Percentiles rank a stretch among this genome's conserved stretches.
phyloP scores from a whole-genome alignment of 2,888 invertebrate species.

The Cephus spinipes region DNA sequence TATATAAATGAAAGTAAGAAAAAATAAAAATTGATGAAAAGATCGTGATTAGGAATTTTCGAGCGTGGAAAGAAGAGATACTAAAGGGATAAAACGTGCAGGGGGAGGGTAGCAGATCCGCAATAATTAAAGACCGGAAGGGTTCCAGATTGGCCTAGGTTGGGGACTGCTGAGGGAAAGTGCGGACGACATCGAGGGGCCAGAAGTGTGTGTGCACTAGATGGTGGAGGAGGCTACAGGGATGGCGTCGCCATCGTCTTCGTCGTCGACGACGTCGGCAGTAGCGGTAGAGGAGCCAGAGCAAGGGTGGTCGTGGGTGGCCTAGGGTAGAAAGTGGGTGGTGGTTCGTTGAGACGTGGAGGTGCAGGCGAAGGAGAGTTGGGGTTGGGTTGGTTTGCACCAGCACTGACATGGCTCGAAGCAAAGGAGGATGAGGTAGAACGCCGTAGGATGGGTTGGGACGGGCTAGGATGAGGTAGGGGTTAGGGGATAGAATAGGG shows the following conservation, averaged over 20 bases:
- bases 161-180: constrained; percentile 45
- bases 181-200: constrained; percentile 43
- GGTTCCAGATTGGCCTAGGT: constrained; percentile 53
- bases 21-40: not conserved
- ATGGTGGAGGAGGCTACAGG: constrained; percentile 37
- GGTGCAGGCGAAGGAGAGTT: constrained; percentile 37
- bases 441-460: not conserved
- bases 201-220: constrained; percentile 22
- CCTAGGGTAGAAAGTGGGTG: constrained; percentile 35
- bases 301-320: constrained; percentile 19
- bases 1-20: not conserved
- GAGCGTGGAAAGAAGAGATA: not conserved
- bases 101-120: not conserved
- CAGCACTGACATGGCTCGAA: constrained; percentile 58
- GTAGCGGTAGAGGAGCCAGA: not conserved
- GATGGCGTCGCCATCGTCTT: constrained; percentile 10
- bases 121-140: constrained; percentile 34
- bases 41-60: not conserved
- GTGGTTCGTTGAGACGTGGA: constrained; percentile 17
- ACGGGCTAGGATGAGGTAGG: not conserved
- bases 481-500: constrained; percentile 27
- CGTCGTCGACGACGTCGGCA: not conserved
- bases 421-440: constrained; percentile 39
- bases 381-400: constrained; percentile 61
- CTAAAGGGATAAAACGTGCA: not conserved